These are phyloP conservation scores for Leptosomus discolor DNA, from an alignment of 2,113 vertebrate genomes.

Conservation along the genomic window DNA sequence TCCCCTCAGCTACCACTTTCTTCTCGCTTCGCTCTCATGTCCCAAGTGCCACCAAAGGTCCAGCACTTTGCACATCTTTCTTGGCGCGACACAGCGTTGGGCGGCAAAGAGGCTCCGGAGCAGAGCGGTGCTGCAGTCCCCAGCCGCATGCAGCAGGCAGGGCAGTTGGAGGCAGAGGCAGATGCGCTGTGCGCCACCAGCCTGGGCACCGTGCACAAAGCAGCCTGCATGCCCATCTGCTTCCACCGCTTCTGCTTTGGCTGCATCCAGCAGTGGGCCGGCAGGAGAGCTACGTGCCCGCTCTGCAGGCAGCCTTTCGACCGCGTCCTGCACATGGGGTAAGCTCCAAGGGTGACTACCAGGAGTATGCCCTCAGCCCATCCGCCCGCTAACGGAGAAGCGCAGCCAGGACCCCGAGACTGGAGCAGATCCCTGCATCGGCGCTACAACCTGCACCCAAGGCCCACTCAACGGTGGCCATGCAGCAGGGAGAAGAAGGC, in stretches of 20 bases:
- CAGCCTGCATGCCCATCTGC: background rate
- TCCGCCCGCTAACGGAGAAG: background rate
- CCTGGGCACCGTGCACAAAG: rapidly evolving
- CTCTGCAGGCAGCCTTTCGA: background rate
- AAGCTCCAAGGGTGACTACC: no score
- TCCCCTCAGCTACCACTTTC: background rate
- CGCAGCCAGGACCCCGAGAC: background rate
- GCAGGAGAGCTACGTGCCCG: background rate
- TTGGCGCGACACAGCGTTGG: background rate
- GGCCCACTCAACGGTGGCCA: no score
- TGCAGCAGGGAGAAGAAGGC: background rate
- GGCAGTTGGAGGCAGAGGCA: background rate
- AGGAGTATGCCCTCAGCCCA: no score
- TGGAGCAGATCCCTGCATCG: background rate
- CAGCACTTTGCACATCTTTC: background rate
- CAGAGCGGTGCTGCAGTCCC: background rate
- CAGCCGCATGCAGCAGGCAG: background rate
- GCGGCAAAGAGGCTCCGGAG: rapidly evolving
- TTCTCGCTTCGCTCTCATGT: background rate
- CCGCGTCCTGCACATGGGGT: rapidly evolving
- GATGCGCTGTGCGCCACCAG: background rate
- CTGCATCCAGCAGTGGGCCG: background rate
- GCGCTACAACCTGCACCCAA: no score
- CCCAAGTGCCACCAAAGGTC: background rate
- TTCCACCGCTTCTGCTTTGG: background rate